A percentile compares a stretch with the other conserved stretches of the same genome.
Evolutionary conservation across 2,888 invertebrate species (phyloP).

Genomic region (Bellardia pandia): DNA sequence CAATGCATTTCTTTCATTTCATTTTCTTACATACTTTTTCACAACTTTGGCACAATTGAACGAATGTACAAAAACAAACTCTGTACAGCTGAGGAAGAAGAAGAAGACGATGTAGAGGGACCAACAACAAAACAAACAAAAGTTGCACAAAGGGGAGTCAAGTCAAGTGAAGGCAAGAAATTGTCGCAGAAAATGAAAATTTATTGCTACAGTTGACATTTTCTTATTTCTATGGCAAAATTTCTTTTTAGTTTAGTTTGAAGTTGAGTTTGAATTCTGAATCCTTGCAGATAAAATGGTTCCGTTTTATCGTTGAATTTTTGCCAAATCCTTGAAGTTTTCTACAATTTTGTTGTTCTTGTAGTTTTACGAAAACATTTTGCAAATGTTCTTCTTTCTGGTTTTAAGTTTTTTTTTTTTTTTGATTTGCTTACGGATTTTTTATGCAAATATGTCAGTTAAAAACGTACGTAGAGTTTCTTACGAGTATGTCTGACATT

Average conservation of each 20-base stretch:
- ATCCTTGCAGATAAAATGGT: slow-evolving; percentile 74
- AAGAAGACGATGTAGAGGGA: slow-evolving; percentile 39
- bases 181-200: slow-evolving; percentile 77
- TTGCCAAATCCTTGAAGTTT: slow-evolving; percentile 74
- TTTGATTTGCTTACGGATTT: slow-evolving; percentile 67
- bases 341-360: slow-evolving; percentile 7
- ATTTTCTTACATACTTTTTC: slow-evolving; percentile 33
- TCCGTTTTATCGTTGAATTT: slow-evolving; percentile 74
- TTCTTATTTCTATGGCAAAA: slow-evolving; percentile 67
- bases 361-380: slow-evolving; percentile 53
- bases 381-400: slow-evolving; percentile 58
- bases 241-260: slow-evolving; percentile 52
- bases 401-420: slow-evolving; percentile 27
- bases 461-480: not conserved
- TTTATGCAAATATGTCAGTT: slow-evolving; percentile 70
- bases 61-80: slow-evolving; percentile 7
- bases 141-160: slow-evolving; percentile 75
- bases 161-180: slow-evolving; percentile 77
- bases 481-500: slow-evolving; percentile 20
- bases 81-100: slow-evolving; percentile 72
- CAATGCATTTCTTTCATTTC: slow-evolving; percentile 66
- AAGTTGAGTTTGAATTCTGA: slow-evolving; percentile 65
- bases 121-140: slow-evolving; percentile 61
- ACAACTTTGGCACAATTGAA: slow-evolving; percentile 40
- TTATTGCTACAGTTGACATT: slow-evolving; percentile 71